phyloP scores from a whole-genome alignment of 2,113 vertebrate species.

The Cryptomyrus ogoouensis region DNA sequence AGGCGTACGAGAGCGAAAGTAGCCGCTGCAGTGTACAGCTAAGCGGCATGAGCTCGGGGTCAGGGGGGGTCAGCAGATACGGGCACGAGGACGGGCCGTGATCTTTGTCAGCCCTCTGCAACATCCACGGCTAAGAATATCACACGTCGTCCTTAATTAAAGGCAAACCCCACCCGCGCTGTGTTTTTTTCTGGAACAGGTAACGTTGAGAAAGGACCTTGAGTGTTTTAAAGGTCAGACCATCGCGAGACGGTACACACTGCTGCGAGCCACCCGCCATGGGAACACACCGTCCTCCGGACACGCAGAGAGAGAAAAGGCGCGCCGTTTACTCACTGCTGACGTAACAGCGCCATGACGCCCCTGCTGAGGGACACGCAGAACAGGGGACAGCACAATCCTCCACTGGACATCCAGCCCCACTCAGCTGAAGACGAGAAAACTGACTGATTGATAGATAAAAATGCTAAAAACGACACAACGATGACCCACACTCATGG shows the following conservation, averaged over 20 bases:
- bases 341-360: not conserved
- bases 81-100: too few relatives aligned
- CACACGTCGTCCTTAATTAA: not conserved
- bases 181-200: not conserved
- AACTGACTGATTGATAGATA: not conserved
- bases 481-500: not conserved
- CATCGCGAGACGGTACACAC: not conserved
- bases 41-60: not conserved
- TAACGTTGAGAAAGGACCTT: not conserved
- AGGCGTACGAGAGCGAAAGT: not conserved
- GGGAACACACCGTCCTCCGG: slow-evolving; percentile 7
- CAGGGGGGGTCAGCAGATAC: not conserved
- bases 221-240: slow-evolving; percentile 18
- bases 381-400: not conserved
- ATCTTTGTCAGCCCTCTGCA: not conserved
- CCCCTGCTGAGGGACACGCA: not conserved
- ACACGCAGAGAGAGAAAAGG: not conserved
- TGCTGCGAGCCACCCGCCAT: not conserved
- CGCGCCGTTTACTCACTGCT: not conserved
- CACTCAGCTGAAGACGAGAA: not conserved
- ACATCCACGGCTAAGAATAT: not conserved
- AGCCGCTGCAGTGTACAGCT: not conserved
- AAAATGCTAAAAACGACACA: not conserved
- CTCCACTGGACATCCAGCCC: not conserved
- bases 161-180: not conserved